A percentile compares a stretch with the other conserved stretches of the same genome.
Evolutionary conservation across 2,797 vertebrate species (phyloP).

Genomic region (Brachyrhaphis roseni): DNA sequence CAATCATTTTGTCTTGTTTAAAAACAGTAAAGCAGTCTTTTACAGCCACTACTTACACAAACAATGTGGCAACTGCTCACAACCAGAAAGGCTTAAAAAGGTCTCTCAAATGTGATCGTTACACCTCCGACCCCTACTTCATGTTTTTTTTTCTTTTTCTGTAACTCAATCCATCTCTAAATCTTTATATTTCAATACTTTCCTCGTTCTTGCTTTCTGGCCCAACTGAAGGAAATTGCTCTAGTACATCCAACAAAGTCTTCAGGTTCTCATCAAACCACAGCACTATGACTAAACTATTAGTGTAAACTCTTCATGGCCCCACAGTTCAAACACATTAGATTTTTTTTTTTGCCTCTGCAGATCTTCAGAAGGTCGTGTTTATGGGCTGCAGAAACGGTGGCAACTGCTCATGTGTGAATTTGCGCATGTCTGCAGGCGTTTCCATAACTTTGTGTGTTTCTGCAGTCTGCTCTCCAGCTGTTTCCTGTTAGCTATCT

Average conservation of each 20-base stretch:
- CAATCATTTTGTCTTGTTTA: background rate
- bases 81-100: background rate
- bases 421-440: constrained; percentile 62
- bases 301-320: constrained; percentile 21
- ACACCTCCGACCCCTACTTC: background rate
- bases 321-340: constrained; percentile 26
- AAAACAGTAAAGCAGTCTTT: background rate
- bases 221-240: constrained; percentile 20
- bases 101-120: background rate
- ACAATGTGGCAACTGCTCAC: background rate
- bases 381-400: constrained; percentile 63
- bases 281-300: constrained; percentile 2
- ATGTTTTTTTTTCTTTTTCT: background rate
- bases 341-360: constrained; percentile 23
- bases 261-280: constrained; percentile 36
- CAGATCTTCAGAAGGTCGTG: constrained; percentile 50
- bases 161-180: background rate
- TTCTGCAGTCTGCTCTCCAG: constrained; percentile 73
- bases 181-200: background rate
- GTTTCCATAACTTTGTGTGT: constrained; percentile 56
- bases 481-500: constrained; percentile 83
- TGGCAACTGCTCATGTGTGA: constrained; percentile 71
- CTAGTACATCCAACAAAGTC: constrained; percentile 26
- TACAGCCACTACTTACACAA: background rate
- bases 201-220: background rate